Evolutionary conservation across 2,797 vertebrate genomes (phyloP).

Genomic region (Decapterus maruadsi): DNA sequence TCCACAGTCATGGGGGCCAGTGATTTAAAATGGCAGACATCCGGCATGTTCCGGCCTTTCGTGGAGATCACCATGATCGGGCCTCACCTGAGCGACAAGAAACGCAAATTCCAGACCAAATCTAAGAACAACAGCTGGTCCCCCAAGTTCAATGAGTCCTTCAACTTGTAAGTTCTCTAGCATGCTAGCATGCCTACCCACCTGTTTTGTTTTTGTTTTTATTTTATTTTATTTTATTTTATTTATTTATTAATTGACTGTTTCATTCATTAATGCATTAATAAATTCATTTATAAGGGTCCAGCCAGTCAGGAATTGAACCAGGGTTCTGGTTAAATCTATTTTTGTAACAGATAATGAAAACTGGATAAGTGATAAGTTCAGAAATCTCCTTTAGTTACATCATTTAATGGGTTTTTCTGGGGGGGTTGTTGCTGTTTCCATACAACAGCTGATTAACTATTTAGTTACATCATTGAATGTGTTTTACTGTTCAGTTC

Average conservation of each 20-base stretch:
- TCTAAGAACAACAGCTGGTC: conserved; percentile 99
- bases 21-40: conserved; percentile 97
- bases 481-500: too few species aligned
- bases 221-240: too few species aligned
- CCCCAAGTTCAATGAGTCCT: conserved; percentile 97
- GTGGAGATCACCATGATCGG: conserved; percentile 96
- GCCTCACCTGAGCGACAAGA: conserved; percentile 96
- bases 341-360: background rate
- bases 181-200: too few species aligned
- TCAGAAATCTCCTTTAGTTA: background rate
- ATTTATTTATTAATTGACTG: too few species aligned
- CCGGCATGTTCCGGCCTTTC: conserved; percentile 97
- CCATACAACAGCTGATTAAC: background rate
- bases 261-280: too few species aligned
- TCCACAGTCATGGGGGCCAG: conserved; percentile 90
- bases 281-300: too few species aligned
- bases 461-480: too few species aligned
- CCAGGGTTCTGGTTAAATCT: background rate
- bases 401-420: background rate
- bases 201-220: too few species aligned
- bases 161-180: conserved; percentile 92
- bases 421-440: too few species aligned
- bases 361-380: background rate
- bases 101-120: conserved; percentile 97
- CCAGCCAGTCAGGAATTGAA: too few species aligned